Percentiles rank a stretch among this genome's conserved stretches.
These are phyloP conservation scores for Cephus pygmeus DNA, from an alignment of 2,888 invertebrate species.

Conservation along the genomic window DNA sequence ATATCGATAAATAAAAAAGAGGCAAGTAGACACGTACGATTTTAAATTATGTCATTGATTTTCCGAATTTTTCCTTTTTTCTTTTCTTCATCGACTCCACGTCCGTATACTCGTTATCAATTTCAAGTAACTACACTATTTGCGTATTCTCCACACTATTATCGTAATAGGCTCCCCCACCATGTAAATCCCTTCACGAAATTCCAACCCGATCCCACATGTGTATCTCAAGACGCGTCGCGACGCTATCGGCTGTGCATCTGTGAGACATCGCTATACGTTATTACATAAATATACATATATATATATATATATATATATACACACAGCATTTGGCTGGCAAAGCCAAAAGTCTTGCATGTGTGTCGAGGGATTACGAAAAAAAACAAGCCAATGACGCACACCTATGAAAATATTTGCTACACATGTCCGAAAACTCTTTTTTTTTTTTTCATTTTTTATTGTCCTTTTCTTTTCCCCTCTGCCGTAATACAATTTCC, in stretches of 20 bases:
- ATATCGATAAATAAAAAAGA: not conserved
- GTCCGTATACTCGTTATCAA: not conserved
- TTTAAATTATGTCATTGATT: too few relatives aligned
- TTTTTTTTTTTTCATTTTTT: not conserved
- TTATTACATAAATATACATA: too few relatives aligned
- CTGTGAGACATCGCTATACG: not conserved
- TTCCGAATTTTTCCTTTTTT: not conserved
- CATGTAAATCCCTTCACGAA: not conserved
- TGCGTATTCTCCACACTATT: not conserved
- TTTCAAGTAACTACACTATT: not conserved
- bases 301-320: too few relatives aligned
- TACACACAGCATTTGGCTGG: not conserved
- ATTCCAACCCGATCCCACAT: not conserved
- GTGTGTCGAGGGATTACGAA: not conserved
- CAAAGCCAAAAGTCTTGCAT: not conserved
- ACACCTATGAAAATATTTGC: constrained; percentile 8
- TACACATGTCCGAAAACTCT: not conserved
- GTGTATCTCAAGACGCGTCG: not conserved
- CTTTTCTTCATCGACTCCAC: not conserved
- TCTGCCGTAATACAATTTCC: not conserved
- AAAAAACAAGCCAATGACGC: constrained; percentile 2
- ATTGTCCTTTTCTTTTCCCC: not conserved
- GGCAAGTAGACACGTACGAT: too few relatives aligned
- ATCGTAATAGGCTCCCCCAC: not conserved
- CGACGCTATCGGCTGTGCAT: not conserved